Base-by-base conservation (phyloP, 2,797 vertebrate genomes). In the Falco cherrug region DNA sequence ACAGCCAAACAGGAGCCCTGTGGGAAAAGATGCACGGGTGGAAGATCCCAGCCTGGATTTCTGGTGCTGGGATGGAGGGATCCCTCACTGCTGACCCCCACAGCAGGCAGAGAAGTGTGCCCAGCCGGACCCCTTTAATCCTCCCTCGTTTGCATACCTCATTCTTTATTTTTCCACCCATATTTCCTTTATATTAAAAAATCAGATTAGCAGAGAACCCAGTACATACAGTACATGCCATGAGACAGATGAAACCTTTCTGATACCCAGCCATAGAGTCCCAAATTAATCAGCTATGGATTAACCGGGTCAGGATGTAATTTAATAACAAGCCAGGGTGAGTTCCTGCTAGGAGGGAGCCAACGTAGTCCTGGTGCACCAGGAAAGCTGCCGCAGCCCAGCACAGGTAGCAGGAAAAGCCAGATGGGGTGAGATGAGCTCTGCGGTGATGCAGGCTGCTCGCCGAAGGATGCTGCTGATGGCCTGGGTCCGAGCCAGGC, bases 221-320 rank as follows among this genome's bases (percentile, higher is more conserved):
- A 6, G 95, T 29, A 92, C 86, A 82, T 7, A 37, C 24, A 86
- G 95, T 59, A 48, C 94, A 81, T 1, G 0, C 94, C 67, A 82
- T 0, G 79, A 96, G 90, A 28, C 79, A 67, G 97, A 96, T 95
- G 93, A 97, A 96, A 93, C 92, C 93, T 81, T 92, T 17, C 93
- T 95, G 94, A 94, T 93, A 92, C 47, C 84, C 97, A 74, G 78
- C 90, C 85, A 6, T 20, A 35, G 71, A 89, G 86, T 4, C 84
- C 82, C 45, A 94, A 95, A 97, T 97, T 97, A 97, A 97, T 97
- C 96, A 96, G 91, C 95, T 73, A 2, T 9, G 94, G 96, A 97
- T 97, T 97, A 97, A 96, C 94, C 84, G 19, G 96, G 96, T 94
- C 96, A 96, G 92, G 87, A 95, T 68, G 93, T 85, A 95, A 97